These are phyloP conservation scores for Drosophila melanogaster DNA, from an alignment of 1,140 invertebrate genomes.

Conservation along the genomic window Release_6_plus_ISO1_MT NT_033777.3:21599001-21599500, in stretches of 20 bases:
- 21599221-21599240: neutral
- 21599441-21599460: no score
- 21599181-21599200: conserved; percentile 13
- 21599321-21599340: neutral
- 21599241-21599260: no score
- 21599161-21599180: conserved; percentile 30
- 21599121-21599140: conserved; percentile 22
- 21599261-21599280: neutral
- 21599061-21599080: conserved; percentile 7
- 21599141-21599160: conserved; percentile 25
- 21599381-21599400: no score
- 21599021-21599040: conserved; percentile 58
- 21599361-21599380: no score
- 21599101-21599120: conserved; percentile 2
- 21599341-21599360: no score
- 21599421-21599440: no score
- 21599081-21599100: conserved; percentile 33
- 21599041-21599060: conserved; percentile 39
- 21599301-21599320: neutral
- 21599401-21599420: no score
- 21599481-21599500: no score
- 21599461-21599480: no score
- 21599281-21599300: neutral
- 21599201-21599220: neutral
- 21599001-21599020: conserved; percentile 29